Evolutionary conservation across 1,140 invertebrate genomes (phyloP).

Genomic region (Helicorthomorpha holstii): DNA sequence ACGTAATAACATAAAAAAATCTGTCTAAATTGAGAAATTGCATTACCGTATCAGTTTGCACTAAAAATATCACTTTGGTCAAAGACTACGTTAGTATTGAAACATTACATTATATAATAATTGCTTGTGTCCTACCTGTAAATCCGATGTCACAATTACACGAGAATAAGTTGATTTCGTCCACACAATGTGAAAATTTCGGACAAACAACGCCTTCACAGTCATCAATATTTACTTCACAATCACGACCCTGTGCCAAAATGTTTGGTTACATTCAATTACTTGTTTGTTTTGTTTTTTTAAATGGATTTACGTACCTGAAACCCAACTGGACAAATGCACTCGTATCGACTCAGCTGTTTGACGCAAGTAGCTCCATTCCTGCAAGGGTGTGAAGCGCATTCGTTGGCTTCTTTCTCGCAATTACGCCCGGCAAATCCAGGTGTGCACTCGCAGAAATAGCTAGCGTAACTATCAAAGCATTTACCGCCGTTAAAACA

Average conservation of each 20-base stretch:
- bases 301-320: constrained; percentile 19
- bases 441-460: constrained; percentile 23
- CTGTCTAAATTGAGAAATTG: too few species aligned
- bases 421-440: constrained; percentile 17
- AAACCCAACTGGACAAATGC: constrained; percentile 21
- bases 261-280: not conserved
- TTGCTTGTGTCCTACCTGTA: not conserved
- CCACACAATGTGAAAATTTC: constrained; percentile 16
- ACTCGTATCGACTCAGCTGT: constrained; percentile 12
- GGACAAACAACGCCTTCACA: constrained; percentile 19
- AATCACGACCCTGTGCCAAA: constrained; percentile 20
- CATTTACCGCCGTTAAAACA: constrained; percentile 22
- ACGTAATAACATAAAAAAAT: too few species aligned
- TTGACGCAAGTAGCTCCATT: constrained; percentile 14
- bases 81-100: too few species aligned
- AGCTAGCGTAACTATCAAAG: constrained; percentile 24
- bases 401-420: constrained; percentile 21
- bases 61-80: too few species aligned
- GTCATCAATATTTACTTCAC: constrained; percentile 21
- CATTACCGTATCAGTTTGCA: too few species aligned
- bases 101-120: too few species aligned
- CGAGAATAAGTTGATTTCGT: constrained; percentile 11
- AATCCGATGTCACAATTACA: not conserved
- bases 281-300: not conserved
- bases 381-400: constrained; percentile 18